Percentiles rank a stretch among this genome's conserved stretches.
Conservation (phyloP, 2,888 invertebrate species). For the Plagiodera versicolora region DNA sequence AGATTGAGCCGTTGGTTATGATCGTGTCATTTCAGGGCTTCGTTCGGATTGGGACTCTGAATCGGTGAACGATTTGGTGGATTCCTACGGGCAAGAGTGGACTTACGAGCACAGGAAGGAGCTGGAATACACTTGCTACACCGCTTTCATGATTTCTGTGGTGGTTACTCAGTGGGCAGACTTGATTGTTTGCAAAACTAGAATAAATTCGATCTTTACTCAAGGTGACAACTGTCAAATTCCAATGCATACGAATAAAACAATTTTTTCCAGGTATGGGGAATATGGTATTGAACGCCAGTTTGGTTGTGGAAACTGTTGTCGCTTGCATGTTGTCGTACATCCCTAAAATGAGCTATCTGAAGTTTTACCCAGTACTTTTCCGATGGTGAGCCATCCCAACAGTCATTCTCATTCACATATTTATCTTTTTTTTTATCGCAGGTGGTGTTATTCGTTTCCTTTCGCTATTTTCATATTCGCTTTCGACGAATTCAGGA, state of each 20-base stretch:
- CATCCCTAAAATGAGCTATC: conserved; percentile 62
- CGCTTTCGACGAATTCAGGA: conserved; percentile 75
- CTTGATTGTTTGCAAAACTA: conserved; percentile 78
- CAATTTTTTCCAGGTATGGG: conserved; percentile 59
- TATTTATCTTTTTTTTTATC: conserved; percentile 23
- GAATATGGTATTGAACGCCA: conserved; percentile 65
- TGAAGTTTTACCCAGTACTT: conserved; percentile 70
- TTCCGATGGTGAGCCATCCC: conserved; percentile 59
- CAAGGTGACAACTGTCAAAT: conserved; percentile 58
- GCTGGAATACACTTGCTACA: conserved; percentile 77
- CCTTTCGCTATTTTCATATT: conserved; percentile 80
- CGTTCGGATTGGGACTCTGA: conserved; percentile 77
- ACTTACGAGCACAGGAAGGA: conserved; percentile 69
- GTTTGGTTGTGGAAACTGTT: conserved; percentile 65
- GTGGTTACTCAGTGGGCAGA: conserved; percentile 81
- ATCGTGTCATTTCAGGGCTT: conserved; percentile 49
- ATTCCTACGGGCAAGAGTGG: conserved; percentile 84
- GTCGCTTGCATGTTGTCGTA: conserved; percentile 70
- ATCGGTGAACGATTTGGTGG: conserved; percentile 64
- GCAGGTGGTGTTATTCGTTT: conserved; percentile 60
- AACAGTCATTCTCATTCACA: not conserved
- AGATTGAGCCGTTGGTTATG: not conserved
- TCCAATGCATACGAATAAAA: too few relatives aligned
- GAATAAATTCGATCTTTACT: conserved; percentile 71
- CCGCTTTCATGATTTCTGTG: conserved; percentile 80